phyloP scores from a whole-genome alignment of 2,888 invertebrate genomes.

The Drosophila tanythrix region DNA sequence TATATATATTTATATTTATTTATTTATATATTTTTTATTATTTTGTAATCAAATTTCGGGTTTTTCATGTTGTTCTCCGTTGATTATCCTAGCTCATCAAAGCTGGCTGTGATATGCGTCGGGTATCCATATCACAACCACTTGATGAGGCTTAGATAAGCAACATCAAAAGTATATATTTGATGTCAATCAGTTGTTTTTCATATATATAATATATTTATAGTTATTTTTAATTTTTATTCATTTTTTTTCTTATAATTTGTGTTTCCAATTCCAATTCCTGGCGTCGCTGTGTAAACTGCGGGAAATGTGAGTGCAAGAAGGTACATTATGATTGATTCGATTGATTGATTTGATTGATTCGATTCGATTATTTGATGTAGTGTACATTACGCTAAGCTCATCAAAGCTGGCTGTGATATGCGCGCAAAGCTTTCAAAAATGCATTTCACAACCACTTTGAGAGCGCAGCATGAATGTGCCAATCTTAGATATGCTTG shows the following conservation, averaged over 20 bases:
- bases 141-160: slow-evolving; percentile 89
- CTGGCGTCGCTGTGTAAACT: slow-evolving; percentile 12
- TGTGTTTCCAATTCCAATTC: slow-evolving; percentile 10
- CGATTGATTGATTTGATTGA: slow-evolving; percentile 31
- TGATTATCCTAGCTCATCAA: slow-evolving; percentile 92
- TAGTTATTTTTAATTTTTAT: neutral
- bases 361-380: slow-evolving; percentile 58
- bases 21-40: neutral
- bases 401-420: slow-evolving; percentile 99
- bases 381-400: slow-evolving; percentile 86
- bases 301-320: slow-evolving; percentile 17
- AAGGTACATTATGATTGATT: slow-evolving; percentile 41
- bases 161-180: slow-evolving; percentile 77
- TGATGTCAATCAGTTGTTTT: slow-evolving; percentile 37
- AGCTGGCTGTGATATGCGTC: slow-evolving; percentile 99
- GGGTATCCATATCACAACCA: slow-evolving; percentile 92
- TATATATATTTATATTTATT: neutral
- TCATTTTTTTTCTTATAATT: neutral
- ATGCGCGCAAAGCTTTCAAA: slow-evolving; percentile 86
- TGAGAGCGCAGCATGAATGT: slow-evolving; percentile 87
- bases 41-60: neutral
- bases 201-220: neutral
- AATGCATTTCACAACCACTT: slow-evolving; percentile 93
- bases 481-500: slow-evolving; percentile 48
- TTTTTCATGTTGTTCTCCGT: slow-evolving; percentile 81